These are phyloP conservation scores for Sisyra terminalis DNA, from an alignment of 2,888 invertebrate genomes.

Conservation along the genomic window DNA sequence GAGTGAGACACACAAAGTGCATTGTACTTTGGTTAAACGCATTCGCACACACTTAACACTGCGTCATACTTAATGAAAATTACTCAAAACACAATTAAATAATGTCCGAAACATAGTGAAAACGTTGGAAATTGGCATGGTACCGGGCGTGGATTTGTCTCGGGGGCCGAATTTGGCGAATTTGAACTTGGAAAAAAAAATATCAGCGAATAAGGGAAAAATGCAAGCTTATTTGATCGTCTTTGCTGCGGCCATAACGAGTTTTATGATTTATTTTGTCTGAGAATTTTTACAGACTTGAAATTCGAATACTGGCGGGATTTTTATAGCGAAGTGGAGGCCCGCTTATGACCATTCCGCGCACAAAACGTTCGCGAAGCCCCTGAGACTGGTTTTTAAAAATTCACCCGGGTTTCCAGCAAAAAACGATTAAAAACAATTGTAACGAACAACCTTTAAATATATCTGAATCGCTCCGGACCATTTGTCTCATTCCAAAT, in stretches of 20 bases:
- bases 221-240: conserved; percentile 3
- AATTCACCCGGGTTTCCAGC: conserved; percentile 5
- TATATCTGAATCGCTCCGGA: background rate
- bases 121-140: no score
- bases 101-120: no score
- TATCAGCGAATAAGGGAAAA: background rate
- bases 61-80: no score
- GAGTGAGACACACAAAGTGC: no score
- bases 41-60: no score
- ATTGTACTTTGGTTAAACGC: no score
- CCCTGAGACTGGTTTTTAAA: conserved; percentile 7
- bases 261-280: conserved; percentile 9
- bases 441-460: background rate
- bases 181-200: background rate
- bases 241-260: conserved; percentile 7
- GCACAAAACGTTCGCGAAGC: background rate
- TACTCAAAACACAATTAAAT: no score
- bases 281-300: conserved; percentile 9
- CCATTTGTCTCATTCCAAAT: background rate
- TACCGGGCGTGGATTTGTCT: no score
- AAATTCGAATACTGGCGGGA: conserved; percentile 8
- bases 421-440: conserved; percentile 9
- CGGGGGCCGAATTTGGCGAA: no score
- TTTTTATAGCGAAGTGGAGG: conserved; percentile 4
- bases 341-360: no score